Percentiles rank a stretch among this genome's conserved stretches.
These are phyloP conservation scores for Oxycera nigricornis DNA, from an alignment of 2,888 invertebrate species.

Conservation along the genomic window DNA sequence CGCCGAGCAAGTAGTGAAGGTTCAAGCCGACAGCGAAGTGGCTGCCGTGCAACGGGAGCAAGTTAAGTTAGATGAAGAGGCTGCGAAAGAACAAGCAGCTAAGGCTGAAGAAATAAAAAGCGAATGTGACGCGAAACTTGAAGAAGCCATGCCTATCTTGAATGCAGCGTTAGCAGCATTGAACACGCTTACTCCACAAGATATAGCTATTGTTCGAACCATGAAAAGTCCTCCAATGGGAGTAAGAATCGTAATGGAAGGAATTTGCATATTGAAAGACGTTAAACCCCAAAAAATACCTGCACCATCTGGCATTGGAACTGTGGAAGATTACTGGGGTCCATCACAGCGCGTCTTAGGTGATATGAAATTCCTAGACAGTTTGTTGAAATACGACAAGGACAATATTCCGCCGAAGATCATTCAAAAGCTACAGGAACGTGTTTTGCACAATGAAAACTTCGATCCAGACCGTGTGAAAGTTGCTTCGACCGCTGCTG, in stretches of 20 bases:
- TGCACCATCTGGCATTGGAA: constrained; percentile 82
- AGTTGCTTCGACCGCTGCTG: constrained; percentile 86
- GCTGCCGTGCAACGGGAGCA: constrained; percentile 71
- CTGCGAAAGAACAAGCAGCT: constrained; percentile 78
- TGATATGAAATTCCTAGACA: constrained; percentile 91
- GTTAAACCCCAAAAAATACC: constrained; percentile 88
- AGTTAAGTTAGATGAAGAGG: constrained; percentile 79
- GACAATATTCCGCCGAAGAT: constrained; percentile 87
- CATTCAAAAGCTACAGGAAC: constrained; percentile 83
- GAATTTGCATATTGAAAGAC: constrained; percentile 91
- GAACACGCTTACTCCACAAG: constrained; percentile 87
- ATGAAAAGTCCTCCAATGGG: constrained; percentile 96
- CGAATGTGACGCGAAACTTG: constrained; percentile 90
- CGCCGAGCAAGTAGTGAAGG: constrained; percentile 82
- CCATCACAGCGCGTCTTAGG: constrained; percentile 86
- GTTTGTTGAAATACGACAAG: constrained; percentile 83
- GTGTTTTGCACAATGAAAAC: constrained; percentile 81
- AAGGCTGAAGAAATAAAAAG: constrained; percentile 86
- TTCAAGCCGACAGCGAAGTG: constrained; percentile 86
- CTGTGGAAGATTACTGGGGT: constrained; percentile 92
- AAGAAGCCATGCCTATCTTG: constrained; percentile 90
- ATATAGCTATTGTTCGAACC: constrained; percentile 89
- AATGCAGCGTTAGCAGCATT: constrained; percentile 86
- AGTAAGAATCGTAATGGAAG: constrained; percentile 92
- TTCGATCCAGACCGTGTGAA: constrained; percentile 93